Evolutionary conservation across 2,888 invertebrate species (phyloP), one percentile per base, ranked within the genome.

Genomic region (Coenonympha glycerion): DNA sequence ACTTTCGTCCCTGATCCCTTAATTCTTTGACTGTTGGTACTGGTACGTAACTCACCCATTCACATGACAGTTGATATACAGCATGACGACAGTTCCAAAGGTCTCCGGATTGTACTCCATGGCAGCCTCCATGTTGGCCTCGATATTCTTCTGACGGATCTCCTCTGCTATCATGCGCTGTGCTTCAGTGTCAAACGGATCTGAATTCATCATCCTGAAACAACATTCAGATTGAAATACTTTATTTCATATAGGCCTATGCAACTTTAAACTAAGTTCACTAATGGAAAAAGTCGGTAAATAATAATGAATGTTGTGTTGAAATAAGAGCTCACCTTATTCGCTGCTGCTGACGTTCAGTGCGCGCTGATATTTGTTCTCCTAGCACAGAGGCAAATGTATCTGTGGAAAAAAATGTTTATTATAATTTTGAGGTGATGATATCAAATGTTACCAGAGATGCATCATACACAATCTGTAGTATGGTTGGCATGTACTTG

Each of bases 21-120:
- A n/a, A n/a, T n/a, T n/a, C n/a, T n/a, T n/a, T n/a, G n/a, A n/a
- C n/a, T n/a, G n/a, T n/a, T n/a, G n/a, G n/a, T n/a, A n/a, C n/a
- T n/a, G n/a, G n/a, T n/a, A n/a, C n/a, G n/a, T n/a, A 11, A 50
- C 45, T 37, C 42, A 87, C 87, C 98, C 98, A 83, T 99, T 99
- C 1, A 99, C 98, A 78, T 92, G 93, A 77, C 99, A 98, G 76
- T 98, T 95, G 55, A 99, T 97, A 77, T 99, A 94, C 64, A 99
- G 89, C 99, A 99, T 99, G 40, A 95, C 94, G 36, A 99, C 98
- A 24, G 96, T 96, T 50, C 98, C 99, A 82, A 99, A 99, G 36
- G 95, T 97, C 84, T 99, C 99, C 0, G 99, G 99, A 80, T 98
- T 96, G 76, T 96, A 96, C 73, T 99, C 99, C 92, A 99, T 97